Conservation (phyloP, 2,888 invertebrate species). For the Dryocosmus kuriphilus region DNA sequence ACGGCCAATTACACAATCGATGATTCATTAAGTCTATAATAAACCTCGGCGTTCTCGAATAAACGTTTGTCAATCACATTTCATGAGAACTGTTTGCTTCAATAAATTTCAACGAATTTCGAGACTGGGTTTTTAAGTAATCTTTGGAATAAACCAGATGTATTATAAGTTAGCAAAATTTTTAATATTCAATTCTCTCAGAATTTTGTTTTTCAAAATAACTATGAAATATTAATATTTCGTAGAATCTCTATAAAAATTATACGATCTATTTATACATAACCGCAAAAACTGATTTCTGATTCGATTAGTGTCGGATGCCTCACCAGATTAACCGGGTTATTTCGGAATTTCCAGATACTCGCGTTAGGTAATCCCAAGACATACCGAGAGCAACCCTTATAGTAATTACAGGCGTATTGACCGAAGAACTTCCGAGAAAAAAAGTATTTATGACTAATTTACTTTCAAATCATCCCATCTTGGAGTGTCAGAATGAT, state of each 20-base stretch:
- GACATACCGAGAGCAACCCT: neutral
- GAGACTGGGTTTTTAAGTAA: no score
- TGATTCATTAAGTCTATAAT: constrained; percentile 13
- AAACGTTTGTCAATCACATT: neutral
- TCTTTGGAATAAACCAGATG: no score
- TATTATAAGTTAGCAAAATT: no score
- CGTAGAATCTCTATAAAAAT: neutral
- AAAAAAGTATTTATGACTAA: no score
- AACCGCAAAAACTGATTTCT: neutral
- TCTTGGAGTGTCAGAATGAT: no score
- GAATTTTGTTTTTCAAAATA: neutral
- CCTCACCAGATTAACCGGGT: neutral
- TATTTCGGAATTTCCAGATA: neutral
- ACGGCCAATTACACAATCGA: constrained; percentile 29
- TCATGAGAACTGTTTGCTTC: no score
- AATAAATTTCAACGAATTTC: no score
- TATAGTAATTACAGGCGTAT: neutral
- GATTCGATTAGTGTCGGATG: neutral
- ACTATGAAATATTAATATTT: neutral
- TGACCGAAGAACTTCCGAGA: neutral
- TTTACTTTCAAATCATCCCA: no score
- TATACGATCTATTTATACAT: neutral
- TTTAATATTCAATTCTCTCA: no score
- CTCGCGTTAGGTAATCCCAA: neutral
- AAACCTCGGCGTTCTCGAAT: neutral